Evolutionary conservation across 2,113 vertebrate species (phyloP), one percentile per base, ranked within the genome.

Genomic region (Noturus placidus): DNA sequence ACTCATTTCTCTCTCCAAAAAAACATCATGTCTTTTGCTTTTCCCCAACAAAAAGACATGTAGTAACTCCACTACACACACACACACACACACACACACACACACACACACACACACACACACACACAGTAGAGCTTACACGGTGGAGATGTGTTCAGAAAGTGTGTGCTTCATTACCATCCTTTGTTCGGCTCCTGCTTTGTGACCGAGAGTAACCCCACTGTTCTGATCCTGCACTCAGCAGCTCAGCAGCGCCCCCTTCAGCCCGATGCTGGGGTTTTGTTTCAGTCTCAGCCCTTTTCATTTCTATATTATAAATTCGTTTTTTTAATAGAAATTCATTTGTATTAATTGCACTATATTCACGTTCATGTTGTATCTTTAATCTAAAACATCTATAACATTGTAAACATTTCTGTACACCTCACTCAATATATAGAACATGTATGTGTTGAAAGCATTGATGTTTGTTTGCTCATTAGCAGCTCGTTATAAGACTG

Each of bases 181-280:
- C 22, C 82, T 81, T 33, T 38, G 22, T 78, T 85, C 46, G 7
- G 79, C 33, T 70, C 56, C 25, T 30, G 78, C 59, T 19, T 27
- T 63, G 30, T 19, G 93, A 89, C 92, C 92, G 90, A 91, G 57
- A 92, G 91, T 95, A 94, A 95, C 94, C 94, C 90, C 38, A 19
- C 76, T 27, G 13, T 30, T 54, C 2, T 46, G 80, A 50, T n/a
- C 46, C 11, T 56, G 87, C 20, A 30, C 61, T 88, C 59, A n/a
- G 65, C 33, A 83, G 80, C 52, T 27, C 59, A n/a, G 59, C 33
- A 83, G 77, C 56, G 22, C 77, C 81, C 76, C 72, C 35, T 65
- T 46, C 56, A 35, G 54, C 22, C 52, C 57, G 74, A 54, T 2
- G 15, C 4, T n/a, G 25, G 42, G 22, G 11, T 22, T 42, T 10